Conservation (phyloP, 2,797 vertebrate species). For the Thunnus albacares region DNA sequence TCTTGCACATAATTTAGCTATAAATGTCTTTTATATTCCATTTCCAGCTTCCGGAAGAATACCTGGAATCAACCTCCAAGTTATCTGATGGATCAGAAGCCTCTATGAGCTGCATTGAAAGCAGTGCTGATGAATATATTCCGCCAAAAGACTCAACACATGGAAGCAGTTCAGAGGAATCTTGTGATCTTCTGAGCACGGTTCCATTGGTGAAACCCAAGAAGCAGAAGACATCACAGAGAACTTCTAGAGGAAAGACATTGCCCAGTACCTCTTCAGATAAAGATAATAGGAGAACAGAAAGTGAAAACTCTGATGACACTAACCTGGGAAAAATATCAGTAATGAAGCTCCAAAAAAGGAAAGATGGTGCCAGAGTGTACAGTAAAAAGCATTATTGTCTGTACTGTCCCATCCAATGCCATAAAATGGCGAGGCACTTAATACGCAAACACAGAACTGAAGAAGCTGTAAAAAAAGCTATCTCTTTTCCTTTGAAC, state of each 20-base stretch:
- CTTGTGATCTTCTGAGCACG: no score
- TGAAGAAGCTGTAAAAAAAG: constrained; percentile 5
- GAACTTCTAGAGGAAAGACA: background rate
- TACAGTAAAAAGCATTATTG: constrained; percentile 23
- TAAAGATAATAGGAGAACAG: background rate
- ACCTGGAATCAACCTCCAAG: background rate
- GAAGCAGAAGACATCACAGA: background rate
- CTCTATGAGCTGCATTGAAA: background rate
- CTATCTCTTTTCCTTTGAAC: constrained; percentile 2
- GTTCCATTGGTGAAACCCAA: background rate
- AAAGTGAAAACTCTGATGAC: background rate
- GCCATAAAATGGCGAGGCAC: constrained; percentile 21
- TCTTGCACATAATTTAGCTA: background rate
- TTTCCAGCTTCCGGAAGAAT: constrained; percentile 8
- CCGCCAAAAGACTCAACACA: background rate
- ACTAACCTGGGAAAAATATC: background rate
- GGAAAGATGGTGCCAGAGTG: background rate
- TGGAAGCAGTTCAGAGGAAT: constrained; percentile 13
- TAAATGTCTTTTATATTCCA: background rate
- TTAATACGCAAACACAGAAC: constrained; percentile 7
- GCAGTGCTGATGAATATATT: constrained; percentile 9
- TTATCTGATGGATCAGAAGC: background rate
- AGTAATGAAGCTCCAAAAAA: constrained; percentile 13
- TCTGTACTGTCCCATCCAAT: background rate
- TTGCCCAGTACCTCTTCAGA: background rate